These are phyloP conservation scores for Germaria angustata DNA, from an alignment of 2,888 invertebrate species.

Conservation along the genomic window DNA sequence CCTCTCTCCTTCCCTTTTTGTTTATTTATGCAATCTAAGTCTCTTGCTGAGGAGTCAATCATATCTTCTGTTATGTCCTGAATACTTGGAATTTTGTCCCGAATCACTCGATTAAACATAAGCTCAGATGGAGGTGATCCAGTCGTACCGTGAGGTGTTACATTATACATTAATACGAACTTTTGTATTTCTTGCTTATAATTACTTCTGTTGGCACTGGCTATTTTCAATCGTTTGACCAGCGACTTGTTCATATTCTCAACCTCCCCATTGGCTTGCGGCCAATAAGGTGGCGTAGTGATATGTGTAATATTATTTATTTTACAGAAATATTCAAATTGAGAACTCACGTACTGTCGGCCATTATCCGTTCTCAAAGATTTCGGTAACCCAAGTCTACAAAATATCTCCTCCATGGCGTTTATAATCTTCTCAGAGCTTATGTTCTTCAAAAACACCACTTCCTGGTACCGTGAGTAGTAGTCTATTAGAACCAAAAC, in stretches of 20 bases:
- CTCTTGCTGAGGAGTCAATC: background rate
- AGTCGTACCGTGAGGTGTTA: background rate
- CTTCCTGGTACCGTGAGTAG: background rate
- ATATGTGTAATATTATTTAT: background rate
- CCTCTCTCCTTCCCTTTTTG: background rate
- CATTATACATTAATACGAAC: background rate
- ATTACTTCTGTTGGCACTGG: background rate
- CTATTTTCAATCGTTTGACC: background rate
- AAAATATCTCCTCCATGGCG: background rate
- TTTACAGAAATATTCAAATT: background rate
- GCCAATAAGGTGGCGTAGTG: background rate
- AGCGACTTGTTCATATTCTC: background rate
- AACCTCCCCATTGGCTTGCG: background rate
- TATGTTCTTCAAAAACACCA: no score
- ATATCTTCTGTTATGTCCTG: background rate
- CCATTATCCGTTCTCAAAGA: background rate
- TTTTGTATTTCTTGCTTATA: background rate
- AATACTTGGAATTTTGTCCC: background rate
- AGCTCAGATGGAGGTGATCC: background rate
- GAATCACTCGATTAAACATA: background rate
- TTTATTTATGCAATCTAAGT: background rate
- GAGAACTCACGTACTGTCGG: background rate
- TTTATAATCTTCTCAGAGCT: no score
- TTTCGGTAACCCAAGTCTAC: background rate
- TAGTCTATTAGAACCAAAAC: background rate